Evolutionary conservation across 1,140 invertebrate genomes (phyloP), one percentile per base, ranked within the genome.

Genomic region (Latrodectus geometricus): DNA sequence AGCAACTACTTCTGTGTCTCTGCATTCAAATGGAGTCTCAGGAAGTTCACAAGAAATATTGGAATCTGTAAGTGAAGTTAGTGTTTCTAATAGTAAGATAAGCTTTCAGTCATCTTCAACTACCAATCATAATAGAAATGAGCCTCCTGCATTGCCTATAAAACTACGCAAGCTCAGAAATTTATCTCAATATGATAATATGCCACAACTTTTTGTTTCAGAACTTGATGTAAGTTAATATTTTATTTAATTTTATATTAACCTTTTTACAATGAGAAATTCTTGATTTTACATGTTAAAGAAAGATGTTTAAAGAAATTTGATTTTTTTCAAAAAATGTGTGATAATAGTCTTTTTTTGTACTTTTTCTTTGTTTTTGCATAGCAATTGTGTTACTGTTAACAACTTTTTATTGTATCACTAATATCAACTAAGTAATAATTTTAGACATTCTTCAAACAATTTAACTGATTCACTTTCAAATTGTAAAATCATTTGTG

Each of bases 111-210:
- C 85, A 50, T 52, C 68, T 61, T 20, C 12, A 35, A 86, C 54
- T 73, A 17, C 61, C 48, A 35, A 35, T 35, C 35, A 35, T 35
- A 35, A 35, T 35, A 56, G 61, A 12, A 80, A 20, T 66, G 88
- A 88, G 35, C 74, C 88, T 20, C 95, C 95, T 4, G 94, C 94
- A 4, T 91, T 95, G 88, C 95, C 95, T 48, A 92, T 92, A 23
- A 94, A 95, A 72, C 88, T 90, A 93, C 93, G 92, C 52, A 89
- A 91, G 20, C 90, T 91, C 85, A 92, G 92, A 89, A 93, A 94
- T 88, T 90, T 94, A n/a, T 95, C 95, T 54, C 94, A 94, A 75
- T 95, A 95, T 90, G 95, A 96, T 90, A 95, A 95, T 90, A 93
- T 94, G 84, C 89, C 76, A 66, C 85, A 85, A 54, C 66, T 83